Base-by-base conservation (phyloP, 2,113 vertebrate species). In the Pan paniscus region DNA sequence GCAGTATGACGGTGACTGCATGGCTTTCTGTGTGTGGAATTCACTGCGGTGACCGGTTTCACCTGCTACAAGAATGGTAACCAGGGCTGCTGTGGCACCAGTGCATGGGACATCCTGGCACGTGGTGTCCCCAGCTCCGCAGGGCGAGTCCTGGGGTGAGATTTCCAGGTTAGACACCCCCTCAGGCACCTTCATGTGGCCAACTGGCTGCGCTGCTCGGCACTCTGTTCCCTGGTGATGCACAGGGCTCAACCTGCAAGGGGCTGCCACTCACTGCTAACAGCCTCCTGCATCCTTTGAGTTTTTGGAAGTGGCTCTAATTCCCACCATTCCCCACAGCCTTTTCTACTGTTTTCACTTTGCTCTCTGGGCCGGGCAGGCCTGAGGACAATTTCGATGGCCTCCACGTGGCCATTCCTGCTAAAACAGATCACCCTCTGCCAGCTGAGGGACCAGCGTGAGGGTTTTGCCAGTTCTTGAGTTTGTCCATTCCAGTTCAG, bases 1-100 rank as follows among this genome's bases (percentile, higher is more conserved):
- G 22, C 23, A 3, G 32, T 1, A 0, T 6, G 25, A 22, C 0
- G 2, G 27, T 4, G 6, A 23, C 52, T 3, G 0, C 0, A 0
- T 0, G 16, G n/a, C 7, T 48, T 11, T 73, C 52, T 8, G 4
- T 1, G 46, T 2, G 9, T 17, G 61, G 61, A 25, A 12, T n/a
- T 20, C n/a, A 59, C 14, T 7, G 30, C 0, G 23, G 38, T 22
- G 12, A 35, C 14, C 6, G 6, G 4, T 46, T 22, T 18, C 6
- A 18, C 43, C 16, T 12, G 43, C 8, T 13, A 7, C 5, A 23
- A 67, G 46, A 1, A 2, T 8, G 55, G 40, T 0, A 23, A 25
- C 11, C 40, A 0, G 32, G 14, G 48, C 16, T 8, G n/a, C 6
- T 2, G 1, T 14, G 57, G 8, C 1, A 0, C 1, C 43, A 17